Percentiles rank a stretch among this genome's conserved stretches.
Conservation (phyloP, 1,140 invertebrate species). For the Bombus vancouverensis region DNA sequence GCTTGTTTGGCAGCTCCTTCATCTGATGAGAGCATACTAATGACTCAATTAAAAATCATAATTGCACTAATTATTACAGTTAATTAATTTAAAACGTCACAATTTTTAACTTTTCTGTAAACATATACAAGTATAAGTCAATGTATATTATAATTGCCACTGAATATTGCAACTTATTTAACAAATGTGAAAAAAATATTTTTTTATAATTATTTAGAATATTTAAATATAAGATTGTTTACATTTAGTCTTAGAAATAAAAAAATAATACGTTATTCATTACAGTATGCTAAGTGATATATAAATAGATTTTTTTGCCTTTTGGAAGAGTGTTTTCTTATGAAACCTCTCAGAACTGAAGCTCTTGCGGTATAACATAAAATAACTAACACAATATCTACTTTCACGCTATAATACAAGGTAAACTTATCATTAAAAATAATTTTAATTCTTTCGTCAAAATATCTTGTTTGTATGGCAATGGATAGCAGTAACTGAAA, state of each 20-base stretch:
- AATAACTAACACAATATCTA: conserved; percentile 17
- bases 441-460: conserved; percentile 11
- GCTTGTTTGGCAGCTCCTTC: conserved; percentile 47
- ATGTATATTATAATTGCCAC: conserved; percentile 37
- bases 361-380: not conserved
- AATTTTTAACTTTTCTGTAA: not conserved
- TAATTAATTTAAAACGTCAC: not conserved
- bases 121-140: not conserved
- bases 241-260: conserved; percentile 46
- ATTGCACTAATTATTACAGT: conserved; percentile 24
- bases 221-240: conserved; percentile 40
- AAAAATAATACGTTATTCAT: conserved; percentile 42
- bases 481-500: conserved; percentile 40
- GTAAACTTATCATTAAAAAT: conserved; percentile 15
- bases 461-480: conserved; percentile 31
- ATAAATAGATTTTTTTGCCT: conserved; percentile 46
- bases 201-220: conserved; percentile 36
- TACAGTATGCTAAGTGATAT: conserved; percentile 46
- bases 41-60: conserved; percentile 29
- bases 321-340: conserved; percentile 39
- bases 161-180: conserved; percentile 53
- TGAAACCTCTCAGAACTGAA: conserved; percentile 27
- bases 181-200: conserved; percentile 33
- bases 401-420: conserved; percentile 16
- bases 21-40: conserved; percentile 39